Evolutionary conservation across 2,888 invertebrate species (phyloP).

Genomic region (Meteorus colon): DNA sequence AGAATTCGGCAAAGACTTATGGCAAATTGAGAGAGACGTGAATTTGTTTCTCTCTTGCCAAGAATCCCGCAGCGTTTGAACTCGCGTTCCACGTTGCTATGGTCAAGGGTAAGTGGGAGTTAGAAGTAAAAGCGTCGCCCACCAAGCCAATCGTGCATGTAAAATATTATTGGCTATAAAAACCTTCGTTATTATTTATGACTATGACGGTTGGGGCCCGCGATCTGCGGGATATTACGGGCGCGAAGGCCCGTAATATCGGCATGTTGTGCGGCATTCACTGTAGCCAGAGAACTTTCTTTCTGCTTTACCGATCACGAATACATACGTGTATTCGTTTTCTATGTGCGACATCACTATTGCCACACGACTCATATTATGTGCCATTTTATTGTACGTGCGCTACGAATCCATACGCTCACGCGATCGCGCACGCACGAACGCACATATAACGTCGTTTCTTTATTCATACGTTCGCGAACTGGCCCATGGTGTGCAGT

Average conservation of each 20-base stretch:
- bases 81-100: conserved; percentile 23
- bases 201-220: conserved; percentile 45
- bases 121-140: conserved; percentile 34
- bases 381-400: conserved; percentile 28
- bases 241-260: conserved; percentile 46
- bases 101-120: conserved; percentile 30
- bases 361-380: conserved; percentile 29
- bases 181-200: conserved; percentile 62
- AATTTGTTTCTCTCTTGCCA: conserved; percentile 13
- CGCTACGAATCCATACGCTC: conserved; percentile 32
- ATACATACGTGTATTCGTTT: conserved; percentile 7
- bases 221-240: conserved; percentile 54
- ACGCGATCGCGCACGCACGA: conserved; percentile 40
- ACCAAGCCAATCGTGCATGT: conserved; percentile 44
- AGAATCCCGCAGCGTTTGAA: conserved; percentile 29
- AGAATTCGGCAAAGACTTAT: conserved; percentile 20
- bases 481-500: conserved; percentile 17
- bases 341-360: conserved; percentile 15
- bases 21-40: not conserved
- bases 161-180: conserved; percentile 64
- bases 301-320: not conserved
- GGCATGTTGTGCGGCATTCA: conserved; percentile 29
- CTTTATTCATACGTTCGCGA: conserved; percentile 23
- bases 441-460: conserved; percentile 27
- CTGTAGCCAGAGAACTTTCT: conserved; percentile 12